phyloP scores from a whole-genome alignment of 2,113 vertebrate species.

The Patagioenas fasciata region DNA sequence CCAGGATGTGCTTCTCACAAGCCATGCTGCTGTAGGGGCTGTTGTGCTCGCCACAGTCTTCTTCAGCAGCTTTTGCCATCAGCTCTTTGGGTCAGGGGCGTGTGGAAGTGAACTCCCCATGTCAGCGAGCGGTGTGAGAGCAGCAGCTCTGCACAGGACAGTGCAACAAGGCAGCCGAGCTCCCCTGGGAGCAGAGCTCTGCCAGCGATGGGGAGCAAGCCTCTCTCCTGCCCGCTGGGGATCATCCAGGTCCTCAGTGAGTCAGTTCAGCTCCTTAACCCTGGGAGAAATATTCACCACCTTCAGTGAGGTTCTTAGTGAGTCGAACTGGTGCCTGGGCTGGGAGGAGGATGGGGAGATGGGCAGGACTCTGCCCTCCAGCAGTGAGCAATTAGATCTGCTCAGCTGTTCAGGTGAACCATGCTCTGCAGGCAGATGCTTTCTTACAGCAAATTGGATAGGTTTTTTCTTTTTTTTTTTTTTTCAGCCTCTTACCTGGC shows the following conservation, averaged over 20 bases:
- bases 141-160: background rate
- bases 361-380: background rate
- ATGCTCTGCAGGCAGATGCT: background rate
- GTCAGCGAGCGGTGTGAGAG: background rate
- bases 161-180: background rate
- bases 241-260: background rate
- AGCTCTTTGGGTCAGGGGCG: background rate
- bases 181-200: background rate
- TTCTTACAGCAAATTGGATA: background rate
- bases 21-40: background rate
- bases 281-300: background rate
- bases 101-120: accelerated
- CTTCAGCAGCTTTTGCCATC: background rate
- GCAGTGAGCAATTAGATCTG: background rate
- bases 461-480: background rate
- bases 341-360: background rate
- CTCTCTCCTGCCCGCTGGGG: background rate
- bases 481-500: background rate
- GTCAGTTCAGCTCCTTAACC: background rate
- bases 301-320: background rate
- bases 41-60: background rate
- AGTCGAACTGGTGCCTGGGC: background rate
- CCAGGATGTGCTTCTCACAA: background rate
- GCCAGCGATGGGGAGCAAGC: background rate
- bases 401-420: background rate